Evolutionary conservation across 1,140 invertebrate genomes (phyloP).

Genomic region (Zophobas morio): DNA sequence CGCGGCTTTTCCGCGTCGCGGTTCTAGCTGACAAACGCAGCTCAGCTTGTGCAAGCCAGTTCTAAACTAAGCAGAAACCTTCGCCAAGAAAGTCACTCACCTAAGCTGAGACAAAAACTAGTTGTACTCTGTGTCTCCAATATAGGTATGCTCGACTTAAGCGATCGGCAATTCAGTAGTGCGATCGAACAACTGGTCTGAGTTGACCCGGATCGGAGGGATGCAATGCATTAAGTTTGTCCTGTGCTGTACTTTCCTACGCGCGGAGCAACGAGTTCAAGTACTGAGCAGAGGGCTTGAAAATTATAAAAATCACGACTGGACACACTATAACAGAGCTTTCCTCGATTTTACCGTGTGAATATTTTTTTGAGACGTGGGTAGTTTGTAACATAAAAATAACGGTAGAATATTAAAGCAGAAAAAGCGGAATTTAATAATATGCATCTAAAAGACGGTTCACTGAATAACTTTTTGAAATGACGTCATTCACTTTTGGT

Average conservation of each 20-base stretch:
- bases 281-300: too few relatives aligned
- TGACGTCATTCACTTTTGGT: too few relatives aligned
- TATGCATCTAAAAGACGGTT: too few relatives aligned
- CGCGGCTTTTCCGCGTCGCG: conserved; percentile 28
- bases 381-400: too few relatives aligned
- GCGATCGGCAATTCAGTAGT: conserved; percentile 26
- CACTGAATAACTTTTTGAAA: too few relatives aligned
- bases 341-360: too few relatives aligned
- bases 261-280: too few relatives aligned
- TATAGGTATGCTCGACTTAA: conserved; percentile 34
- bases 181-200: conserved; percentile 1
- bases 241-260: neutral
- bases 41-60: conserved; percentile 26
- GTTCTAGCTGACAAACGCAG: conserved; percentile 19
- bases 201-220: conserved; percentile 20
- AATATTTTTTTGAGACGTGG: too few relatives aligned
- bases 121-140: conserved; percentile 43
- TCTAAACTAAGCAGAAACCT: conserved; percentile 36
- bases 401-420: too few relatives aligned
- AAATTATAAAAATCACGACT: too few relatives aligned
- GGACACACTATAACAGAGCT: too few relatives aligned
- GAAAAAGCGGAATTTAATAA: too few relatives aligned
- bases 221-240: conserved; percentile 15
- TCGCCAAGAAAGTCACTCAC: conserved; percentile 44
- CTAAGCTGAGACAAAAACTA: conserved; percentile 46